Percentiles rank a stretch among this genome's conserved stretches.
Evolutionary conservation across 2,888 invertebrate genomes (phyloP).

Genomic region (Oscheius sp.): DNA sequence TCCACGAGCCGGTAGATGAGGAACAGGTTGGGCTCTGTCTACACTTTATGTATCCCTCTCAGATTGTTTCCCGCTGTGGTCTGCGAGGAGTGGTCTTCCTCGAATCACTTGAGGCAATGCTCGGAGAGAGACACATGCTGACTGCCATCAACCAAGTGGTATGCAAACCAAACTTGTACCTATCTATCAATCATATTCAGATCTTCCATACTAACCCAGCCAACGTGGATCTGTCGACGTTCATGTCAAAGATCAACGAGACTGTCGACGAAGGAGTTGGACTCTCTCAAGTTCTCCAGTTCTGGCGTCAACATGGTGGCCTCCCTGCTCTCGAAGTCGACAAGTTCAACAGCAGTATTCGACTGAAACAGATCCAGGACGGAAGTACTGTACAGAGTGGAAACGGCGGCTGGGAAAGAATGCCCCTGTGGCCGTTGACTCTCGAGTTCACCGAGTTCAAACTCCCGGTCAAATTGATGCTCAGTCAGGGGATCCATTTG

Average conservation of each 20-base stretch:
- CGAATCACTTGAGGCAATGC: constrained; percentile 46
- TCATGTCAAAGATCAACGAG: constrained; percentile 10
- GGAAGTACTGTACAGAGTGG: constrained; percentile 45
- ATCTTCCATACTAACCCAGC: constrained; percentile 24
- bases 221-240: constrained; percentile 17
- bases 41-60: background rate
- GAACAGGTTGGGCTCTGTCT: constrained; percentile 29
- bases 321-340: constrained; percentile 47
- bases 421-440: constrained; percentile 56
- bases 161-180: background rate
- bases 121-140: constrained; percentile 48
- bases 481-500: constrained; percentile 54
- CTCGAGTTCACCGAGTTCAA: constrained; percentile 55
- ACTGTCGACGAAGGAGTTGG: constrained; percentile 28
- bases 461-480: constrained; percentile 53
- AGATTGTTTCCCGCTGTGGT: constrained; percentile 49
- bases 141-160: constrained; percentile 49
- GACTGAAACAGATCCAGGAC: constrained; percentile 44
- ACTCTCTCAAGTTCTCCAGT: constrained; percentile 42
- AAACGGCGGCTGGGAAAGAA: constrained; percentile 45
- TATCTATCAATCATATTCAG: background rate
- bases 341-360: constrained; percentile 44
- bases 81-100: constrained; percentile 51
- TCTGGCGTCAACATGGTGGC: constrained; percentile 53
- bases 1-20: constrained; percentile 48